A percentile compares a stretch with the other conserved stretches of the same genome.
These are phyloP conservation scores for Nebria brevicollis DNA, from an alignment of 2,888 invertebrate genomes.

Conservation along the genomic window DNA sequence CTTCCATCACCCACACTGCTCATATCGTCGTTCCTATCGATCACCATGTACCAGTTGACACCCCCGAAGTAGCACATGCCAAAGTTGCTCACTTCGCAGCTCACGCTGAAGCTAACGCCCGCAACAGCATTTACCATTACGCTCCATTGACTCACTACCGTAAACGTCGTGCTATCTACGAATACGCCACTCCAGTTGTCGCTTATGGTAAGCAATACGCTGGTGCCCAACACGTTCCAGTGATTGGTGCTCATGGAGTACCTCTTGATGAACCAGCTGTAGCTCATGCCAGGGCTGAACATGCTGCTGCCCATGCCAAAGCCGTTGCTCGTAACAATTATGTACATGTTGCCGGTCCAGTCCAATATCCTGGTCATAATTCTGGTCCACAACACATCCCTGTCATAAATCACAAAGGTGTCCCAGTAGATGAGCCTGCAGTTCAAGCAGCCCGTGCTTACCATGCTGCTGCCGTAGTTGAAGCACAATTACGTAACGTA, in stretches of 20 bases:
- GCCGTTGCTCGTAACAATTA: conserved; percentile 58
- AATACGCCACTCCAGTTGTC: conserved; percentile 51
- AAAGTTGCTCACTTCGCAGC: conserved; percentile 65
- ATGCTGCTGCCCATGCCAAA: conserved; percentile 67
- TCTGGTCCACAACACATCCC: conserved; percentile 50
- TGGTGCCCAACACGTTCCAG: conserved; percentile 53
- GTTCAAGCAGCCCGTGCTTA: conserved; percentile 65
- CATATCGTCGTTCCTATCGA: conserved; percentile 49
- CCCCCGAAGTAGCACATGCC: conserved; percentile 65
- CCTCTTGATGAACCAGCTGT: conserved; percentile 67
- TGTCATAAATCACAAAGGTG: conserved; percentile 51
- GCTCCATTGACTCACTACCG: conserved; percentile 44
- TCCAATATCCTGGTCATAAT: conserved; percentile 51
- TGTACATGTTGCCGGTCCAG: conserved; percentile 51
- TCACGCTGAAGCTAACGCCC: conserved; percentile 56
- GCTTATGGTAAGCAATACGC: conserved; percentile 49
- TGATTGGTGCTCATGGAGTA: conserved; percentile 66
- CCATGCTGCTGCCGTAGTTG: conserved; percentile 64
- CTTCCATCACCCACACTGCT: conserved; percentile 49
- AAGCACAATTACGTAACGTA: conserved; percentile 51
- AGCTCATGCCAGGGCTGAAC: conserved; percentile 63
- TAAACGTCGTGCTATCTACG: conserved; percentile 52
- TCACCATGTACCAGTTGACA: conserved; percentile 58
- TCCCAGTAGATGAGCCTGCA: conserved; percentile 65
- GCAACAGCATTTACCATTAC: conserved; percentile 45